phyloP scores from a whole-genome alignment of 2,888 invertebrate species.

The Drosophila basisetae region DNA sequence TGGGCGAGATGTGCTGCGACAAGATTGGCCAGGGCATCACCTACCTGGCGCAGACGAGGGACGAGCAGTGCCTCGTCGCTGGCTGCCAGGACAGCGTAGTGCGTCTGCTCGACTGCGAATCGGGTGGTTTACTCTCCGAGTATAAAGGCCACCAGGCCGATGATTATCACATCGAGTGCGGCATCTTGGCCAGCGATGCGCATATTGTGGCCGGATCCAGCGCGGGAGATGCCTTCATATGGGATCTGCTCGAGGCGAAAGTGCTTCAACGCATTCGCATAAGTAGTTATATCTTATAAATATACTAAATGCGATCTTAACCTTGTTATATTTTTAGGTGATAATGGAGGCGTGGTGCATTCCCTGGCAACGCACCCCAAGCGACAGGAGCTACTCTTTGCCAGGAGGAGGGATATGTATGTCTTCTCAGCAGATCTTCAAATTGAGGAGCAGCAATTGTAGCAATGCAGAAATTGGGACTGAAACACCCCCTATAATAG shows the following conservation, averaged over 20 bases:
- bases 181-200: constrained; percentile 93
- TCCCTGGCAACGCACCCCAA: constrained; percentile 93
- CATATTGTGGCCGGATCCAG: constrained; percentile 96
- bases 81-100: constrained; percentile 94
- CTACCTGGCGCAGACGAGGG: constrained; percentile 93
- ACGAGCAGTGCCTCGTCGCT: constrained; percentile 95
- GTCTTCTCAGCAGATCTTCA: constrained; percentile 75
- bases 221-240: constrained; percentile 89
- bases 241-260: constrained; percentile 94
- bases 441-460: constrained; percentile 62
- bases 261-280: constrained; percentile 85
- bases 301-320: background rate
- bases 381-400: constrained; percentile 81
- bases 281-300: constrained; percentile 42
- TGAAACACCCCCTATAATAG: background rate
- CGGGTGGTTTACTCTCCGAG: constrained; percentile 91
- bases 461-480: constrained; percentile 3
- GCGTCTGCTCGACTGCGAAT: constrained; percentile 94
- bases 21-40: constrained; percentile 92
- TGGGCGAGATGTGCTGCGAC: constrained; percentile 93
- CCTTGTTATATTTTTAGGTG: constrained; percentile 54
- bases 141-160: constrained; percentile 93
- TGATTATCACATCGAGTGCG: constrained; percentile 95
- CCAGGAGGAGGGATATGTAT: constrained; percentile 83
- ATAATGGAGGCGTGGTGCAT: constrained; percentile 89